Conservation (phyloP, 2,797 vertebrate genomes). For the Hoplostethus atlanticus region DNA sequence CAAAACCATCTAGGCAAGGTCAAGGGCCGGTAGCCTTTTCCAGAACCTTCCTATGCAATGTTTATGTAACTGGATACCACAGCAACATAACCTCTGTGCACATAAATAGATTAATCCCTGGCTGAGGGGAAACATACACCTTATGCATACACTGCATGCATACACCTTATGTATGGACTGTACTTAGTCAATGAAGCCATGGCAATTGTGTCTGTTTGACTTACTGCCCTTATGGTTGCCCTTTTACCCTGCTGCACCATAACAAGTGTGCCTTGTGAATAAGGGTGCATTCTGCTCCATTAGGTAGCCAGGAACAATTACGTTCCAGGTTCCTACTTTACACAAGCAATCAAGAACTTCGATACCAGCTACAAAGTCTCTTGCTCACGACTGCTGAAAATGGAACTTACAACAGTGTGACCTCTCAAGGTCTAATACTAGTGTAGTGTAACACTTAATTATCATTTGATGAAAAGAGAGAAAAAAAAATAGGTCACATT, state of each 20-base stretch:
- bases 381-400: neutral
- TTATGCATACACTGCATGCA: neutral
- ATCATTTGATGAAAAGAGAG: neutral
- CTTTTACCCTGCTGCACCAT: neutral
- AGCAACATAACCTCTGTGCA: neutral
- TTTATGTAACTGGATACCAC: slow-evolving; percentile 17
- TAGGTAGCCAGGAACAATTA: neutral
- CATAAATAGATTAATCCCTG: neutral
- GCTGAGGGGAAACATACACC: neutral
- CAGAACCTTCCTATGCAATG: slow-evolving; percentile 4
- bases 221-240: neutral
- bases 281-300: neutral
- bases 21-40: neutral
- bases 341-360: neutral
- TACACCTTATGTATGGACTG: neutral
- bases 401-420: too few species aligned
- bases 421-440: neutral
- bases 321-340: neutral
- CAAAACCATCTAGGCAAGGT: slow-evolving; percentile 25
- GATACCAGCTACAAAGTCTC: slow-evolving; percentile 4
- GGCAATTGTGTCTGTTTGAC: neutral
- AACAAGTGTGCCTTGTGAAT: neutral
- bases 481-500: slow-evolving; percentile 50
- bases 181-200: neutral
- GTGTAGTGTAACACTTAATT: neutral